These are phyloP conservation scores for Parauchenoglanis punctatus DNA, from an alignment of 2,797 vertebrate genomes.

Conservation along the genomic window DNA sequence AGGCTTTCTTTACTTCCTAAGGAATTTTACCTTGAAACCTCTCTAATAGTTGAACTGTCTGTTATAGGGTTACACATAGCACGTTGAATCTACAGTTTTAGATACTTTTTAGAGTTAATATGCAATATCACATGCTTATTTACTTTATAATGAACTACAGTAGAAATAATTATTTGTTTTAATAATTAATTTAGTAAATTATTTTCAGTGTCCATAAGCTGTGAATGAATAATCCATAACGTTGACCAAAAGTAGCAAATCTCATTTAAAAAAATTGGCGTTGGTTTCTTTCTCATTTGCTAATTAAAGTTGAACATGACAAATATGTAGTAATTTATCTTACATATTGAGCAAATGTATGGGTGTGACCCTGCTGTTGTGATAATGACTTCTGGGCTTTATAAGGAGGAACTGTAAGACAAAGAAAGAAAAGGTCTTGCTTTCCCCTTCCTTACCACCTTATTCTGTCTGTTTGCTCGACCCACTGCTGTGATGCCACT, in stretches of 20 bases:
- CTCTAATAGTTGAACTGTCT: background rate
- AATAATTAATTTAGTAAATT: background rate
- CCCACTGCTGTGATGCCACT: background rate
- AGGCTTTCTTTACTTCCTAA: background rate
- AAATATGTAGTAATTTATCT: background rate
- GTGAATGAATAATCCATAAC: background rate
- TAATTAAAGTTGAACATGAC: background rate
- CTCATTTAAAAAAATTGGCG: background rate
- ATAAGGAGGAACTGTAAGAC: background rate
- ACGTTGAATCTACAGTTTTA: background rate
- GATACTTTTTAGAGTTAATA: background rate
- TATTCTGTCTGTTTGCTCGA: background rate
- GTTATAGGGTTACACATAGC: background rate
- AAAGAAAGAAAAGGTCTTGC: background rate
- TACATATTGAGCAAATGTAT: background rate
- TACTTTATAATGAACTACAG: background rate
- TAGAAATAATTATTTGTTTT: background rate
- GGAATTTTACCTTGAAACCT: background rate
- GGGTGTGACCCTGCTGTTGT: background rate
- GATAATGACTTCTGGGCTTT: background rate
- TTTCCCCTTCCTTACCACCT: background rate
- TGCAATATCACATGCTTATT: background rate
- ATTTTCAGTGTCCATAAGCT: background rate
- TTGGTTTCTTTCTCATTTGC: background rate
- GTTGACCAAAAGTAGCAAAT: background rate